These are phyloP conservation scores for Mirza zaza DNA, from an alignment of 2,113 vertebrate genomes.

Conservation along the genomic window DNA sequence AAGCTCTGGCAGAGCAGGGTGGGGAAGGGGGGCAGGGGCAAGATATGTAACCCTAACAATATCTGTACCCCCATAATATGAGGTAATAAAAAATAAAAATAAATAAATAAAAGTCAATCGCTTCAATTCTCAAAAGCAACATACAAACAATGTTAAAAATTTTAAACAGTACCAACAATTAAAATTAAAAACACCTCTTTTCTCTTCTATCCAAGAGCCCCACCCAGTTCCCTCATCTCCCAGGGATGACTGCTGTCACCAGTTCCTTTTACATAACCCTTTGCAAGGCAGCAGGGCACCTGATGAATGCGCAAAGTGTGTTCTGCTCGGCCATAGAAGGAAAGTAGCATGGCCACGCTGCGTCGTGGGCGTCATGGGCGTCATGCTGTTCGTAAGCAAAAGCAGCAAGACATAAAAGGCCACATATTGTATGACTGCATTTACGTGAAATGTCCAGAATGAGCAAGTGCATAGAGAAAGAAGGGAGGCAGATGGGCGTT, in stretches of 20 bases:
- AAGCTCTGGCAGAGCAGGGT: no score
- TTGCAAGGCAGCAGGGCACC: not conserved
- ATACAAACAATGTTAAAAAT: not conserved
- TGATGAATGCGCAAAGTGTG: not conserved
- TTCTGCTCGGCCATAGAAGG: no score
- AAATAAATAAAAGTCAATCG: not conserved
- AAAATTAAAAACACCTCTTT: not conserved
- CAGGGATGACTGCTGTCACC: accelerated
- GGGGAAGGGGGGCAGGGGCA: no score
- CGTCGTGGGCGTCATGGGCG: accelerated
- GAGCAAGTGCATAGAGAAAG: not conserved
- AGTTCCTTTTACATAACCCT: not conserved
- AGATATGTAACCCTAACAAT: no score
- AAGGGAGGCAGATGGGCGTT: not conserved
- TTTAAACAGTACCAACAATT: not conserved
- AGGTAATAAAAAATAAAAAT: no score
- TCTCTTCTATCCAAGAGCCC: not conserved
- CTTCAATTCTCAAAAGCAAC: not conserved
- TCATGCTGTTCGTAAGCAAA: not conserved
- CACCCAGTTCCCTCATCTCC: not conserved
- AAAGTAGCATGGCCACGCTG: accelerated
- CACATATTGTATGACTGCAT: not conserved
- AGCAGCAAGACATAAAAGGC: not conserved
- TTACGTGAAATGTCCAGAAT: not conserved
- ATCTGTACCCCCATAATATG: no score